A percentile compares a stretch with the other conserved stretches of the same genome.
Conservation (phyloP, 2,113 vertebrate species). For the Suricata suricatta region DNA sequence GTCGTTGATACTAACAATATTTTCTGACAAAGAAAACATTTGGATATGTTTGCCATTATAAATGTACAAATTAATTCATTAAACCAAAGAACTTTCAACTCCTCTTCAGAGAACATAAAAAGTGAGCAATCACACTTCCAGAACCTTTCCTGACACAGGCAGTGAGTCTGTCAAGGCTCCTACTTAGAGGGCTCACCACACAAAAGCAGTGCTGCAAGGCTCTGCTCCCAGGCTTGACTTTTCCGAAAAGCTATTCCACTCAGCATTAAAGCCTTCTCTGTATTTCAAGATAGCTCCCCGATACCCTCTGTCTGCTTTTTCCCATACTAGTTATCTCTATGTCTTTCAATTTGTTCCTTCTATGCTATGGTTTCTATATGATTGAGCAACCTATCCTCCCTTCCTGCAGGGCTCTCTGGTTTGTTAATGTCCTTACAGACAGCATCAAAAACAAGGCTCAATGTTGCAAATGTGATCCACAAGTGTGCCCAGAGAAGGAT, state of each 20-base stretch:
- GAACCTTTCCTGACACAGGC: background rate
- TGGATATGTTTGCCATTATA: background rate
- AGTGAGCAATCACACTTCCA: background rate
- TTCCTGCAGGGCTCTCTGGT: background rate
- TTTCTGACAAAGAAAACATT: slow-evolving; percentile 17
- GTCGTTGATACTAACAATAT: background rate
- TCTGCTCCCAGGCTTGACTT: background rate
- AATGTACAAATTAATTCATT: background rate
- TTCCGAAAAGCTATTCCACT: background rate
- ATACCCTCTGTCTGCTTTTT: background rate
- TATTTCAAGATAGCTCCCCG: background rate
- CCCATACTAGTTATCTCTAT: background rate
- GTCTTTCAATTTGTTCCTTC: background rate
- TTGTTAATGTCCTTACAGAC: background rate
- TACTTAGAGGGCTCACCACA: background rate
- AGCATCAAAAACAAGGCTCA: background rate
- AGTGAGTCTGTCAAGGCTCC: background rate
- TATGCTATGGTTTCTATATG: background rate
- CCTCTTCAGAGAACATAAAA: background rate
- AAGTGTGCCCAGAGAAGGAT: background rate
- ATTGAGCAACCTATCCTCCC: background rate
- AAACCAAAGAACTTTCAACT: background rate
- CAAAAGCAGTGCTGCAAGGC: background rate
- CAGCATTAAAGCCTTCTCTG: background rate
- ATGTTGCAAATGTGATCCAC: background rate